Base-by-base conservation (phyloP, 2,113 vertebrate species). In the Geococcyx californianus region DNA sequence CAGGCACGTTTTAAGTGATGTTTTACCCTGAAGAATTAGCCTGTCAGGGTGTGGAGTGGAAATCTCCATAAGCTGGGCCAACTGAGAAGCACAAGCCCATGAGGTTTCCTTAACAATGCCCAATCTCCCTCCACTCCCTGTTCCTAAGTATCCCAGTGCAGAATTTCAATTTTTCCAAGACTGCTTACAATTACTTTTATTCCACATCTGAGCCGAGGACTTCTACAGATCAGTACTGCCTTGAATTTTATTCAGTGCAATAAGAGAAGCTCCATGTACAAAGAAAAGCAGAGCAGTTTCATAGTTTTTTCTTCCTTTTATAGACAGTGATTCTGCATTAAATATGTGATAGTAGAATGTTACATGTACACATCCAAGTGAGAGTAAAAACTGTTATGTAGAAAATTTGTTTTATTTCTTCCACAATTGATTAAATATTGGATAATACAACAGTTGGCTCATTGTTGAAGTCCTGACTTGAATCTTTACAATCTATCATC, bases 241-340 rank as follows among this genome's bases (percentile, higher is more conserved):
- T 79, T 89, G 36, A 9, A 17, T 70, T 93, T 44, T 76, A 70
- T 25, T 44, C 40, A 84, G 45, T 12, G 33, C 51, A 56, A 34
- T 87, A 44, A 87, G 66, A 67, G 52, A 62, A 93, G 19, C 36
- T 79, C 34, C 10, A 45, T 72, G 70, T 60, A 91, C 70, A 93
- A 87, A 89, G 59, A 84, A 91, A 72, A 3, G 4, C 2, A 0
- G n/a, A 49, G 28, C 5, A 6, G 16, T 67, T 85, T 78, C 52
- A 89, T 90, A 56, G 34, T 45, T 23, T 72, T 91, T 45, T 75
- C 56, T 97, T 67, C 76, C 77, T 91, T 92, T 87, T 87, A 66
- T 62, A 80, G 69, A 9, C 58, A 90, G 10, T 2, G 8, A 74
- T 51, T 67, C 76, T 95, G 40, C 74, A n/a, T 81, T 85, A 83